Conservation (phyloP, 2,888 invertebrate genomes). For the Pseudoips prasinana region DNA sequence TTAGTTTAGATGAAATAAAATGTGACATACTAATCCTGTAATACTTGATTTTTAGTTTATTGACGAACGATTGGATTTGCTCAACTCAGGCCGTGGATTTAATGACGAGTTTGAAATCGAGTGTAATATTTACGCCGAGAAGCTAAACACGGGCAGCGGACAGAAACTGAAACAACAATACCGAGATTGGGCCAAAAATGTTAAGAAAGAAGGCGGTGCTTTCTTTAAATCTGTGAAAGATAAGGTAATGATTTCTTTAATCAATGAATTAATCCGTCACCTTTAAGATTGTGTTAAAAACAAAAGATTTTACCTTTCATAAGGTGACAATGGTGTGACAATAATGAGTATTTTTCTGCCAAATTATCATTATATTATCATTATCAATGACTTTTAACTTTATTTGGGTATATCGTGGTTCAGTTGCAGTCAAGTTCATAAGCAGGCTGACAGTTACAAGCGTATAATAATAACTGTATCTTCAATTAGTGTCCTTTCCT, state of each 20-base stretch:
- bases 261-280: not conserved
- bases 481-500: too few relatives aligned
- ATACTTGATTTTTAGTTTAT: constrained; percentile 86
- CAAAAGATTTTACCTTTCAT: too few relatives aligned
- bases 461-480: too few relatives aligned
- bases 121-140: constrained; percentile 79
- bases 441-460: too few relatives aligned
- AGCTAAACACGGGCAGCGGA: constrained; percentile 73
- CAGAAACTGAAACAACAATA: constrained; percentile 76
- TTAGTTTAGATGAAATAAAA: too few relatives aligned
- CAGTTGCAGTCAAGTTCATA: too few relatives aligned
- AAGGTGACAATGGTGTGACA: too few relatives aligned
- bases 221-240: constrained; percentile 94
- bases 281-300: constrained; percentile 6
- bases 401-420: too few relatives aligned
- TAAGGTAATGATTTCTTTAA: constrained; percentile 83
- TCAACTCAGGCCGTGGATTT: constrained; percentile 96
- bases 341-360: too few relatives aligned
- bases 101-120: constrained; percentile 98
- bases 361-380: too few relatives aligned
- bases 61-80: constrained; percentile 94
- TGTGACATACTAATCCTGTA: too few relatives aligned
- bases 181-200: constrained; percentile 89
- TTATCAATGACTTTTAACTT: too few relatives aligned
- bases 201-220: constrained; percentile 90